Evolutionary conservation across 2,113 vertebrate species (phyloP).

Genomic region (Xenopus borealis): DNA sequence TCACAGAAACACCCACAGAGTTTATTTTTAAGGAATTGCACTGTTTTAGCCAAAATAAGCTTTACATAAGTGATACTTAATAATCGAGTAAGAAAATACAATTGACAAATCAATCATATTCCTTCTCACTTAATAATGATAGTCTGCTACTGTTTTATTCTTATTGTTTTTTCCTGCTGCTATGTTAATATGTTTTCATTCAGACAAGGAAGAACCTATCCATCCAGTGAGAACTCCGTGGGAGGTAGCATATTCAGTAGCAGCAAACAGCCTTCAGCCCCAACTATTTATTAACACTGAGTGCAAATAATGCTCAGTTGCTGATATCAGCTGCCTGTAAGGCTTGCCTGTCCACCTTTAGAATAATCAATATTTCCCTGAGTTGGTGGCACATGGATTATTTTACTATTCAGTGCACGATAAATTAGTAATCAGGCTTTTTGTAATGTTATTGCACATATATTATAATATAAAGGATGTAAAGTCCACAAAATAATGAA

Average conservation of each 20-base stretch:
- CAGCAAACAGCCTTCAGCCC: conserved; percentile 20
- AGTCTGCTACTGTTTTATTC: conserved; percentile 33
- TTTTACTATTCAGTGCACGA: no score
- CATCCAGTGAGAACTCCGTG: conserved; percentile 29
- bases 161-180: conserved; percentile 39
- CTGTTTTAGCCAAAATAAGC: conserved; percentile 23
- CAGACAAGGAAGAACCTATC: conserved; percentile 27
- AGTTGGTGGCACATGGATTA: no score
- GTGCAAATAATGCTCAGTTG: conserved; percentile 17
- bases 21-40: conserved; percentile 26
- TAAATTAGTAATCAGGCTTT: no score
- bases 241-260: conserved; percentile 30
- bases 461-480: no score
- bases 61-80: conserved; percentile 38
- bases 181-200: conserved; percentile 43
- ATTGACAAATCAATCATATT: conserved; percentile 45
- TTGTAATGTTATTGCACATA: no score
- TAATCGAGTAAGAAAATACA: conserved; percentile 37
- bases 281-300: conserved; percentile 38
- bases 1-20: conserved; percentile 7
- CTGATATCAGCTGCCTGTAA: conserved; percentile 46
- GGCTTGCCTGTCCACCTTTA: conserved; percentile 43
- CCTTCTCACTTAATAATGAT: conserved; percentile 46
- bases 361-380: conserved; percentile 1
- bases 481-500: no score